Evolutionary conservation across 37 sponge, comb jelly and placozoan species (phyloP).

Genomic region (Aphrocallistes beatrix): DNA sequence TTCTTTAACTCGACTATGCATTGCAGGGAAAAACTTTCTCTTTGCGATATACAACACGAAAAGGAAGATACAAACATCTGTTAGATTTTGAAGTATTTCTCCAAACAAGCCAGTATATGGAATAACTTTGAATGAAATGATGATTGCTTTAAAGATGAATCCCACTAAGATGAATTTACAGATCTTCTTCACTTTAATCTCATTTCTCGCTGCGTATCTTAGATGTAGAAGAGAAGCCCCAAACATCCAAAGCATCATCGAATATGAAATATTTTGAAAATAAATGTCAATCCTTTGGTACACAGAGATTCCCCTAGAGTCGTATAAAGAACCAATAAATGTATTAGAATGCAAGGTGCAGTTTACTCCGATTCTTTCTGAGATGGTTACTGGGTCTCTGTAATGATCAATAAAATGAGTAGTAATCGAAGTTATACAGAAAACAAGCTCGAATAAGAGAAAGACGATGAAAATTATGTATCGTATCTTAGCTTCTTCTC

Average conservation of each 20-base stretch:
- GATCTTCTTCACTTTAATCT: not conserved
- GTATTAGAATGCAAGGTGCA: not conserved
- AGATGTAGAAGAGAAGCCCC: not conserved
- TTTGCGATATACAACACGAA: not conserved
- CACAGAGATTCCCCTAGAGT: not conserved
- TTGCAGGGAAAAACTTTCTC: constrained; percentile 5
- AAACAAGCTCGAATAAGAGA: not conserved
- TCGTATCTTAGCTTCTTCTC: not conserved
- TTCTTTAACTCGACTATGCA: not conserved
- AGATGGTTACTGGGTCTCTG: too few relatives aligned
- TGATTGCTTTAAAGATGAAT: not conserved
- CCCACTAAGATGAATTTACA: not conserved
- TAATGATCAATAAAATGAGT: too few relatives aligned
- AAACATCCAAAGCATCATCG: not conserved
- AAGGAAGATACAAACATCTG: not conserved
- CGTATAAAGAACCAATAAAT: not conserved
- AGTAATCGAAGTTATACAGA: too few relatives aligned
- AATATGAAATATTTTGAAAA: not conserved
- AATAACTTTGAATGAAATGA: not conserved
- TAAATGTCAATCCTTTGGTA: not conserved
- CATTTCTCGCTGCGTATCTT: not conserved
- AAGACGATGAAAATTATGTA: not conserved
- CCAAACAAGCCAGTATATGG: not conserved
- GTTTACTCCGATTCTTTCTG: not conserved
- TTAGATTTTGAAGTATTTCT: not conserved